phyloP scores from a whole-genome alignment of 1,140 invertebrate genomes.

The Dreissena polymorpha region DNA sequence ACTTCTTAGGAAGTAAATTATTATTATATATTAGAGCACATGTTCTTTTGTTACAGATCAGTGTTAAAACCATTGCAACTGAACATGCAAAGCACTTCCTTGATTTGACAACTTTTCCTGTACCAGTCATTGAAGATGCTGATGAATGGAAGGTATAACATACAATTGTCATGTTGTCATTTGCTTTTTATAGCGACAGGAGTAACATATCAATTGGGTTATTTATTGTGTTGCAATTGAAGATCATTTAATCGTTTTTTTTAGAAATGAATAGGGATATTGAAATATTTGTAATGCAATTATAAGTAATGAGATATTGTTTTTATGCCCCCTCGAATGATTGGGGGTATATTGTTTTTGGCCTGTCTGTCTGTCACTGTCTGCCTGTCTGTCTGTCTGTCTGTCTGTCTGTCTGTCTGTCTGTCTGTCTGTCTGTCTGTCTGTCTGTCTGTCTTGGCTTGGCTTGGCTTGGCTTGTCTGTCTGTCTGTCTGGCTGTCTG shows the following conservation, averaged over 20 bases:
- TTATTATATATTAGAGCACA: neutral
- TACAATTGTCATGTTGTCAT: neutral
- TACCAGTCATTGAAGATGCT: constrained; percentile 88
- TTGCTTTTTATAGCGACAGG: neutral
- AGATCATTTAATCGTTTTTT: neutral
- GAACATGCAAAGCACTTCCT: constrained; percentile 94
- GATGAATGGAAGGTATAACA: constrained; percentile 90
- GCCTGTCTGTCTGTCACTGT: no score
- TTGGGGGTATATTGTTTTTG: no score
- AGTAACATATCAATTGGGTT: neutral
- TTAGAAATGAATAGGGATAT: neutral
- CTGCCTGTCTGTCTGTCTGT: no score
- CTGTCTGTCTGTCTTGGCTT: no score
- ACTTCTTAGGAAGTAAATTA: no score
- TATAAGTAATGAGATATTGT: neutral
- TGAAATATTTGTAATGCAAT: neutral
- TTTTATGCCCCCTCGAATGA: no score
- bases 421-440: no score
- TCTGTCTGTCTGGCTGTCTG: no score
- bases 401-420: no score
- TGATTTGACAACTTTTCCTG: constrained; percentile 83
- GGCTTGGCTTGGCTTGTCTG: no score
- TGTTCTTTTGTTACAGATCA: constrained; percentile 73
- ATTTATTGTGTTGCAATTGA: neutral
- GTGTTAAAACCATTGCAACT: constrained; percentile 91